Percentiles rank a stretch among this genome's conserved stretches.
Evolutionary conservation across 2,797 vertebrate genomes (phyloP).

Genomic region (Psittacula derbiana): DNA sequence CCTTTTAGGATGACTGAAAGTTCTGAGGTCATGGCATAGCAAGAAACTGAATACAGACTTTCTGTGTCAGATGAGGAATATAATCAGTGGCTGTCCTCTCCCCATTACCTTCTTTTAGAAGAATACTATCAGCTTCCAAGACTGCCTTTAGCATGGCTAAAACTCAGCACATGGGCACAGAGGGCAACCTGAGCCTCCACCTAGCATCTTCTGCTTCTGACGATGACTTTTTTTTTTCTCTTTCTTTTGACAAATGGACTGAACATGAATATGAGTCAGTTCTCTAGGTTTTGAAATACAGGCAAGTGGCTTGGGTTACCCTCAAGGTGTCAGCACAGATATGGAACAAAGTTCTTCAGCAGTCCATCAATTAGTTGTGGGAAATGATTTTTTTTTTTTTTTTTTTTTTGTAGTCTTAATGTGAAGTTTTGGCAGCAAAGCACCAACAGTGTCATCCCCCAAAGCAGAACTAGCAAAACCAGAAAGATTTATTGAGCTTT

Average conservation of each 20-base stretch:
- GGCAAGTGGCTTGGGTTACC: neutral
- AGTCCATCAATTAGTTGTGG: neutral
- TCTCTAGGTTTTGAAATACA: neutral
- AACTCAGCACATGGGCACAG: neutral
- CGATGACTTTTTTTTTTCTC: neutral
- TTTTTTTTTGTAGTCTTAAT: neutral
- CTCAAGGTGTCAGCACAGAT: slow-evolving; percentile 24
- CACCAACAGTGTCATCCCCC: neutral
- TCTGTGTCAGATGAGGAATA: neutral
- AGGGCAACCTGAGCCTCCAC: neutral
- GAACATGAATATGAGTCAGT: neutral
- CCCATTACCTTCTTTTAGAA: neutral
- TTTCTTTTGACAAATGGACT: neutral
- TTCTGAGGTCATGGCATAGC: neutral
- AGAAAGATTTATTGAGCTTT: neutral
- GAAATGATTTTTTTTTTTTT: neutral
- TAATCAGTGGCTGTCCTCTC: neutral
- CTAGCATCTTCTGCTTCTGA: neutral
- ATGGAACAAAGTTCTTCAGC: neutral
- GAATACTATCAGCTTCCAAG: neutral
- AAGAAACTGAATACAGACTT: neutral
- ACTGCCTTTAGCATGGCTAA: neutral
- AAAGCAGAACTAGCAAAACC: neutral
- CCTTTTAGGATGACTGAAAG: neutral
- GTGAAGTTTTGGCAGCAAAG: neutral